These are phyloP conservation scores for Stenodera caucasica DNA, from an alignment of 2,888 invertebrate genomes.

Conservation along the genomic window DNA sequence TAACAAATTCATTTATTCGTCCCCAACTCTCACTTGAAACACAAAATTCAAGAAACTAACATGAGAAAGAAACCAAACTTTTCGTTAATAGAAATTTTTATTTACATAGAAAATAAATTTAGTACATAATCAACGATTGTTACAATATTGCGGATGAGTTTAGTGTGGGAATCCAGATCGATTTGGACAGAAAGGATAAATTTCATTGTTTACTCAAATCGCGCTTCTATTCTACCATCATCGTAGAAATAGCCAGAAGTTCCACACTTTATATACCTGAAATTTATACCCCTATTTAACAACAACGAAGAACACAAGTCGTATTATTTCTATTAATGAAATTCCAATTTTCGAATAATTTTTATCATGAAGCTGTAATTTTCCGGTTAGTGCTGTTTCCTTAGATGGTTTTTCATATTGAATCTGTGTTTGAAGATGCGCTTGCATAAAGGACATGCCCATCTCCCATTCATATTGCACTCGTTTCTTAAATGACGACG, in stretches of 20 bases:
- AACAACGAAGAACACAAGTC: too few relatives aligned
- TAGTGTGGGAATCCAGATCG: constrained; percentile 59
- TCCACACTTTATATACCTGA: not conserved
- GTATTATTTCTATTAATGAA: too few relatives aligned
- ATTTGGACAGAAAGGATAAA: constrained; percentile 64
- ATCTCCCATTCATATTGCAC: constrained; percentile 54
- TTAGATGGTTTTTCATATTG: constrained; percentile 50
- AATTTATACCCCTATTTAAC: not conserved
- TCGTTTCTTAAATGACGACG: constrained; percentile 56
- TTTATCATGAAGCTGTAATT: too few relatives aligned
- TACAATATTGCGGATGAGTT: constrained; percentile 52
- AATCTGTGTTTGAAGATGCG: constrained; percentile 55
- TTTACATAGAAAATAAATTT: too few relatives aligned
- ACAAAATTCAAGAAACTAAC: not conserved
- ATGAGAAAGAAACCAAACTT: not conserved
- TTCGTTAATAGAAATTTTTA: too few relatives aligned
- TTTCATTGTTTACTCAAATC: too few relatives aligned
- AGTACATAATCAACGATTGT: too few relatives aligned
- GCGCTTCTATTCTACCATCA: constrained; percentile 6
- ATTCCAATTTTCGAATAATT: too few relatives aligned
- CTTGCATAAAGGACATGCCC: constrained; percentile 51
- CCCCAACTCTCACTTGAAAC: not conserved
- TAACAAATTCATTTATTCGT: constrained; percentile 9
- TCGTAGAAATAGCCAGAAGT: constrained; percentile 11
- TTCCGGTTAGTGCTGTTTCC: too few relatives aligned